Evolutionary conservation across 1,140 invertebrate genomes (phyloP), one percentile per base, ranked within the genome.

Genomic region (Drosophila ficusphila): DNA sequence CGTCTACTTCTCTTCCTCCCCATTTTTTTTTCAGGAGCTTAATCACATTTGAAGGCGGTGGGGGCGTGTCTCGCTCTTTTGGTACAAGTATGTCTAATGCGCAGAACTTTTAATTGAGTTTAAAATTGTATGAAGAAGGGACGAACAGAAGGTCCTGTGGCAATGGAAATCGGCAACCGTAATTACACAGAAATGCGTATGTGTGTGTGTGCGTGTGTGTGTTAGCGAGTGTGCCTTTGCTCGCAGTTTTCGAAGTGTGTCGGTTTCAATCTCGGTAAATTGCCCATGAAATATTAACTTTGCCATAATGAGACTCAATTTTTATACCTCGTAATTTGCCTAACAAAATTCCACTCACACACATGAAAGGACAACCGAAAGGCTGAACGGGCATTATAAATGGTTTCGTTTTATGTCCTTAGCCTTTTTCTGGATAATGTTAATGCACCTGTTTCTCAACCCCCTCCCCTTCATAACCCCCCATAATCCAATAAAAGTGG

Each of bases 211-310:
- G n/a, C n/a, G n/a, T n/a, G n/a, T 14, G 21, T 14, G n/a, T 16
- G 46, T 6, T 39, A 23, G 33, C 41, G 16, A 34, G 39, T 56
- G 36, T 53, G 8, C 5, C 33, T 49, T 47, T 52, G 57, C 62
- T 38, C 71, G 79, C 71, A 72, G 71, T 86, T 86, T 86, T 81
- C 74, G 76, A 86, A 86, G 81, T 86, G 82, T 88, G 77, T 86
- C 82, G 68, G 77, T 74, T 86, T 82, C 82, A 86, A 86, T 86
- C 82, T 85, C 71, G 60, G 82, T 75, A 86, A 86, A 86, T 86
- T 86, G 82, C 82, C 82, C 82, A 88, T 86, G 82, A 86, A 86
- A 86, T 86, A 86, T 86, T 86, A 81, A 86, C 78, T 77, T 78
- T 68, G 53, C 76, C 82, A 81, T 86, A 86, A 86, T 86, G 82